Evolutionary conservation across 2,797 vertebrate genomes (phyloP).

Genomic region (Micropoecilia bifurca): DNA sequence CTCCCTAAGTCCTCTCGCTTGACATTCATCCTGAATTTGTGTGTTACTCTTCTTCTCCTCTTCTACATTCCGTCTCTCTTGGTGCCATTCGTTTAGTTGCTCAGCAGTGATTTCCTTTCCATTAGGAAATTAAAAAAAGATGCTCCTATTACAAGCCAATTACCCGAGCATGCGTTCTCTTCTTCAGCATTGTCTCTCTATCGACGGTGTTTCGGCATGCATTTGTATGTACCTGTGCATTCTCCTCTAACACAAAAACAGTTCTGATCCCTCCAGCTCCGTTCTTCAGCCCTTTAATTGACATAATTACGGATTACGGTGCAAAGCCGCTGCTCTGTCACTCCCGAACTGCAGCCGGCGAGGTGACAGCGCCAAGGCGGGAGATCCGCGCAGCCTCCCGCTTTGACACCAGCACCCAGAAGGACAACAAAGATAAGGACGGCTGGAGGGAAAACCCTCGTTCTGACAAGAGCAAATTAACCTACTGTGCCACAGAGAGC

Average conservation of each 20-base stretch:
- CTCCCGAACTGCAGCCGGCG: conserved; percentile 49
- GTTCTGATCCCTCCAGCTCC: conserved; percentile 38
- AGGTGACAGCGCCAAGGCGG: conserved; percentile 65
- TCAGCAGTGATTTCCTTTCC: conserved; percentile 19
- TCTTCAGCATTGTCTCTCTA: neutral
- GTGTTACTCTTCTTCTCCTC: conserved; percentile 45
- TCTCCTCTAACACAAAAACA: conserved; percentile 37
- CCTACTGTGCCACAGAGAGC: conserved; percentile 67
- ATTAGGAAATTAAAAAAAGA: conserved; percentile 17
- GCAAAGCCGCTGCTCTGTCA: conserved; percentile 73
- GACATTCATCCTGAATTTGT: conserved; percentile 70
- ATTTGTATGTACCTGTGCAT: conserved; percentile 31
- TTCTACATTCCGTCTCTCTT: conserved; percentile 33
- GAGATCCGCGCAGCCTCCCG: conserved; percentile 50
- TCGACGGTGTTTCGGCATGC: neutral
- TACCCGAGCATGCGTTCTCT: conserved; percentile 2
- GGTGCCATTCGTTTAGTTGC: conserved; percentile 22
- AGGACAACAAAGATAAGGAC: conserved; percentile 79
- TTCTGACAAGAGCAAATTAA: conserved; percentile 80
- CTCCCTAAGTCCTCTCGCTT: conserved; percentile 63
- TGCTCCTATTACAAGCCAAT: conserved; percentile 16
- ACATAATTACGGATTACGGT: conserved; percentile 82
- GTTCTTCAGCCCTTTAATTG: conserved; percentile 75
- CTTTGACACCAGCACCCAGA: conserved; percentile 74
- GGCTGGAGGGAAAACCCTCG: conserved; percentile 72